These are phyloP conservation scores for Patella ulyssiponensis DNA, from an alignment of 2,888 invertebrate species.

Conservation along the genomic window DNA sequence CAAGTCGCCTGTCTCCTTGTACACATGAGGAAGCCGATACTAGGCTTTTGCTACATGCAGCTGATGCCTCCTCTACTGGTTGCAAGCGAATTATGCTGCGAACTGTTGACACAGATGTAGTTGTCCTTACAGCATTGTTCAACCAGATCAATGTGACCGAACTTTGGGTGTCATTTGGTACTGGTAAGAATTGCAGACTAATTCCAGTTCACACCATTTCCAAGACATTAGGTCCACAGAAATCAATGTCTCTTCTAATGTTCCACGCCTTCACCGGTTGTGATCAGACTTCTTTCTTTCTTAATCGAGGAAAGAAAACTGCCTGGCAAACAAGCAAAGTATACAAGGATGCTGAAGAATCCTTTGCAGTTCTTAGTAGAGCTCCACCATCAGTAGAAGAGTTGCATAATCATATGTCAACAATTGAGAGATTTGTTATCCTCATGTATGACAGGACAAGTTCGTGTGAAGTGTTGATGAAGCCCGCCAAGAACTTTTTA, in stretches of 20 bases:
- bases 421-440: background rate
- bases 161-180: too few relatives aligned
- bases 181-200: background rate
- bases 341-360: background rate
- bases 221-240: background rate
- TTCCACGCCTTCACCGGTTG: conserved; percentile 7
- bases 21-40: too few relatives aligned
- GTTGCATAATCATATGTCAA: background rate
- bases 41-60: background rate
- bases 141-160: too few relatives aligned
- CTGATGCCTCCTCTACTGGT: background rate
- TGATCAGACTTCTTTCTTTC: background rate
- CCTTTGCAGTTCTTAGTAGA: conserved; percentile 3
- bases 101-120: background rate
- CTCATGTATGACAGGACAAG: background rate
- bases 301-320: background rate
- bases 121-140: background rate
- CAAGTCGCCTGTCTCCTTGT: too few relatives aligned
- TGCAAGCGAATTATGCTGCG: background rate
- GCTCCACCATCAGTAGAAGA: conserved; percentile 2
- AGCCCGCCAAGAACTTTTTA: background rate
- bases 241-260: background rate
- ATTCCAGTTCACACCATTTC: background rate
- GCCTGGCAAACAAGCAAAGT: background rate
- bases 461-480: background rate